Evolutionary conservation across 2,113 vertebrate genomes (phyloP).

Genomic region (Pseudopodoces humilis): DNA sequence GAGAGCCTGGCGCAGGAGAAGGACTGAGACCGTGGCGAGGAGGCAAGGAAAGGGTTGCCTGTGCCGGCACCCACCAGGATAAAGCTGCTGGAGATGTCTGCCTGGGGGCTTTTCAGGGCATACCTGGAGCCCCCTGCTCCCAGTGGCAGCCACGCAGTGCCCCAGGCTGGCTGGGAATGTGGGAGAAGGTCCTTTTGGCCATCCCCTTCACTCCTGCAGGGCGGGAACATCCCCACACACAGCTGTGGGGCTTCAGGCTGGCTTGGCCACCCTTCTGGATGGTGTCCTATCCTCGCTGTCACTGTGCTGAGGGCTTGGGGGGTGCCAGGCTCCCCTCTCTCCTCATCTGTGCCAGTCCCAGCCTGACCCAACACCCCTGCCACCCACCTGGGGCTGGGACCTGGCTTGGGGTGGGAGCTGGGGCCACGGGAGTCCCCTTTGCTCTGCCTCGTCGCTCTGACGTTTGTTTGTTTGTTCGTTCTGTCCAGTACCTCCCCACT

Average conservation of each 20-base stretch:
- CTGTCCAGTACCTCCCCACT: background rate
- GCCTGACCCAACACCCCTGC: background rate
- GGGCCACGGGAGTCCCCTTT: background rate
- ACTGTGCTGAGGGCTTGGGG: background rate
- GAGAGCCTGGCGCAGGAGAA: constrained; percentile 76
- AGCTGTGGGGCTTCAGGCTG: background rate
- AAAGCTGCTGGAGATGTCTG: background rate
- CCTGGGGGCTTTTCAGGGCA: background rate
- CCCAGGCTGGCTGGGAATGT: background rate
- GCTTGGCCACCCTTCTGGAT: background rate
- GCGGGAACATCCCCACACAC: background rate
- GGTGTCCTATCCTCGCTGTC: background rate
- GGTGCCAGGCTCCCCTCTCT: background rate
- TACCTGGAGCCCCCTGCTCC: background rate
- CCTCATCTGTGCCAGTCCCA: accelerated
- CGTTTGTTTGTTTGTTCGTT: background rate
- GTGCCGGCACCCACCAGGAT: background rate
- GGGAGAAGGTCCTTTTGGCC: background rate
- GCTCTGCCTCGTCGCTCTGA: background rate
- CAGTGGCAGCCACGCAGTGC: background rate
- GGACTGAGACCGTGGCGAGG: constrained; percentile 48
- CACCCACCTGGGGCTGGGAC: background rate
- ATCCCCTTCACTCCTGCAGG: background rate
- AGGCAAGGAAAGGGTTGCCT: background rate
- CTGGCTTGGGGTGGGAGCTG: background rate